Percentiles rank a stretch among this genome's conserved stretches.
Evolutionary conservation across 2,888 invertebrate genomes (phyloP).

Genomic region (Rhabditoides inermis): DNA sequence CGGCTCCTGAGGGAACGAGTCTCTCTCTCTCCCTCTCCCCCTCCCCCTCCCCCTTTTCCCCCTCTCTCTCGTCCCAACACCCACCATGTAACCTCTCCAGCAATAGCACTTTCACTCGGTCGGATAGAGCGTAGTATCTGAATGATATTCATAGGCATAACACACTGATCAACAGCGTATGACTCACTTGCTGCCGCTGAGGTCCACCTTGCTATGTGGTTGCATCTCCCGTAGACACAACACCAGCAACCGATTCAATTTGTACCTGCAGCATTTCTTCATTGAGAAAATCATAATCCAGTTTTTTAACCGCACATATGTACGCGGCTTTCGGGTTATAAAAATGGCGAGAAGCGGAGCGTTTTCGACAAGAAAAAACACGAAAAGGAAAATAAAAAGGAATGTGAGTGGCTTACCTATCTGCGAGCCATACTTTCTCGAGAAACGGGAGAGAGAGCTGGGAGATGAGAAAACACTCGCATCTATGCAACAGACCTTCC

Average conservation of each 20-base stretch:
- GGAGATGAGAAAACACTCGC: slow-evolving; percentile 49
- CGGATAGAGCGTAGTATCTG: slow-evolving; percentile 48
- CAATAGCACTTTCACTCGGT: slow-evolving; percentile 50
- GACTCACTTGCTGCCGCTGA: slow-evolving; percentile 34
- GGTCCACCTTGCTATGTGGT: slow-evolving; percentile 46
- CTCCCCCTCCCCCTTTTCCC: too few relatives aligned
- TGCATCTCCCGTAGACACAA: slow-evolving; percentile 48
- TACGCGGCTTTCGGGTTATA: not conserved
- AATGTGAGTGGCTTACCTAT: slow-evolving; percentile 30
- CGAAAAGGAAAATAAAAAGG: not conserved
- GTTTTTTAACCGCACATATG: not conserved
- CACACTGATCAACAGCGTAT: not conserved
- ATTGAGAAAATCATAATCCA: slow-evolving; percentile 3
- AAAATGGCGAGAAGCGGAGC: not conserved
- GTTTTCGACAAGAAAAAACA: not conserved
- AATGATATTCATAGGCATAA: not conserved
- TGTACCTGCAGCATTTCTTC: slow-evolving; percentile 37
- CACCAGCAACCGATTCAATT: slow-evolving; percentile 48
- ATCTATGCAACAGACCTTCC: slow-evolving; percentile 52
- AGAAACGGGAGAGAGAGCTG: slow-evolving; percentile 47
- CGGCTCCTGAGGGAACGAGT: too few relatives aligned
- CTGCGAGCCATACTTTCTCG: slow-evolving; percentile 52
- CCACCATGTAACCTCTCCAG: slow-evolving; percentile 49
- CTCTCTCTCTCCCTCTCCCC: too few relatives aligned
- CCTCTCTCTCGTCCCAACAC: too few relatives aligned